A percentile compares a stretch with the other conserved stretches of the same genome.
Conservation (phyloP, 2,113 vertebrate genomes). For the Diphyllodes magnificus region DNA sequence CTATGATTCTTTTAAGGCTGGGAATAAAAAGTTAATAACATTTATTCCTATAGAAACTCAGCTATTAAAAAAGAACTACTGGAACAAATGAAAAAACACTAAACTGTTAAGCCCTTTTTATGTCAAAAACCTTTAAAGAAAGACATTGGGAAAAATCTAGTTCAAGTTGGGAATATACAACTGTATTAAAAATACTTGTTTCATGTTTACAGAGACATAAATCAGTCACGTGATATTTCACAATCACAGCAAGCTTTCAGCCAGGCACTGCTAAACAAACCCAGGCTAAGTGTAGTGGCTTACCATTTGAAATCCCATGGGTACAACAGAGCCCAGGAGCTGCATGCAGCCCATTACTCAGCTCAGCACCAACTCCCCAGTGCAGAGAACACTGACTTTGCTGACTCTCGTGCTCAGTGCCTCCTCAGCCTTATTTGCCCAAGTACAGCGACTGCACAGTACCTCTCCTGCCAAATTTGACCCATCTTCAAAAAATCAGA, state of each 20-base stretch:
- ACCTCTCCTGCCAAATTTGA: not conserved
- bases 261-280: not conserved
- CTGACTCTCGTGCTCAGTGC: not conserved
- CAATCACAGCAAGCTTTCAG: not conserved
- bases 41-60: not conserved
- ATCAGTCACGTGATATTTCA: not conserved
- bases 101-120: not conserved
- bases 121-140: not conserved
- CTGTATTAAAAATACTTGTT: not conserved
- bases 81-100: not conserved
- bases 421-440: not conserved
- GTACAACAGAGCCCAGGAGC: not conserved
- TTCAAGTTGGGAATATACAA: not conserved
- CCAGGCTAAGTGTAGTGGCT: not conserved
- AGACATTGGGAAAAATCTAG: not conserved
- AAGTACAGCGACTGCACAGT: not conserved
- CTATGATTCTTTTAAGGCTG: not conserved
- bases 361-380: not conserved
- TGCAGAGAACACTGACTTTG: rapidly evolving
- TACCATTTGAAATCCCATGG: not conserved
- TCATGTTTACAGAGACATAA: not conserved
- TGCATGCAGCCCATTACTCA: not conserved
- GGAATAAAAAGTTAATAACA: not conserved
- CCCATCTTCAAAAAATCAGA: not conserved
- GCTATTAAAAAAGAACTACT: not conserved